Conservation (phyloP, 2,797 vertebrate species). For the Lutra lutra region DNA sequence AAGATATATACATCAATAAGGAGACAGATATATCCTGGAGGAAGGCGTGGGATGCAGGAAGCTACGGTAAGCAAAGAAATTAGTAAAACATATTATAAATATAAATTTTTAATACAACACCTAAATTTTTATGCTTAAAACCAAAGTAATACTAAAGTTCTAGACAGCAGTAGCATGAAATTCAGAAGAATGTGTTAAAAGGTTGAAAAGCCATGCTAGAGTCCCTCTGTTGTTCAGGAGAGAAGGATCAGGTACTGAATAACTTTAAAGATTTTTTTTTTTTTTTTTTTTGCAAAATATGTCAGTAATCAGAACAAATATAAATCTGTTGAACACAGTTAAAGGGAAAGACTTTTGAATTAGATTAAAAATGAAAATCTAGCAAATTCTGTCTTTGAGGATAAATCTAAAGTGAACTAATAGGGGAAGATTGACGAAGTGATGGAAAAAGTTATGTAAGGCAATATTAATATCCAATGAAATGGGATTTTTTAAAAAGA, state of each 20-base stretch:
- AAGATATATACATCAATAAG: slow-evolving; percentile 35
- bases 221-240: background rate
- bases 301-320: slow-evolving; percentile 45
- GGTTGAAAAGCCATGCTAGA: background rate
- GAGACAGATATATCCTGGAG: slow-evolving; percentile 34
- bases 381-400: background rate
- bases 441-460: slow-evolving; percentile 1
- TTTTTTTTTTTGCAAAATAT: background rate
- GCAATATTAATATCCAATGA: background rate
- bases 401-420: slow-evolving; percentile 48
- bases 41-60: slow-evolving; percentile 36
- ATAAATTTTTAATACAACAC: slow-evolving; percentile 33
- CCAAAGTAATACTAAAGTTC: slow-evolving; percentile 24
- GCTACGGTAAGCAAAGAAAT: slow-evolving; percentile 54
- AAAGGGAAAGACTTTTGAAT: slow-evolving; percentile 20
- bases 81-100: slow-evolving; percentile 37
- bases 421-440: background rate
- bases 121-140: slow-evolving; percentile 26
- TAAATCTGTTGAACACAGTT: background rate
- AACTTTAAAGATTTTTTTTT: background rate
- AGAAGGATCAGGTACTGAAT: background rate
- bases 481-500: background rate
- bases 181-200: slow-evolving; percentile 31
- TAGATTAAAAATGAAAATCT: slow-evolving; percentile 37
- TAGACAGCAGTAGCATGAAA: background rate